These are phyloP conservation scores for Meloidogyne floridensis DNA, from an alignment of 1,140 invertebrate genomes.

Conservation along the genomic window DNA sequence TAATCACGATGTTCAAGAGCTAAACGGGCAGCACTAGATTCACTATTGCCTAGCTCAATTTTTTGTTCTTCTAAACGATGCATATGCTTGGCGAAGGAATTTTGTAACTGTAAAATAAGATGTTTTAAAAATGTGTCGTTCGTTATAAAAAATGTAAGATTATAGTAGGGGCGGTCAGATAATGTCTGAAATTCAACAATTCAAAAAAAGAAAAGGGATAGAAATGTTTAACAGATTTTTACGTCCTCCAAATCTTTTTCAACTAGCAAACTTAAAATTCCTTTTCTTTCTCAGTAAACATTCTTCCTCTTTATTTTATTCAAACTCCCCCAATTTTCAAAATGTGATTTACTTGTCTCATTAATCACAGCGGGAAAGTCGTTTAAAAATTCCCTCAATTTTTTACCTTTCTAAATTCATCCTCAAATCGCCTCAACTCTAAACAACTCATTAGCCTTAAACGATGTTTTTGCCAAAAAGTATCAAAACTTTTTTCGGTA, in stretches of 20 bases:
- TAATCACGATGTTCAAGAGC: slow-evolving; percentile 54
- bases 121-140: neutral
- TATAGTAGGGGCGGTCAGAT: neutral
- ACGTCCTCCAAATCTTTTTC: too few relatives aligned
- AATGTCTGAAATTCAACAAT: too few relatives aligned
- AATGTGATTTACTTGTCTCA: too few relatives aligned
- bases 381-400: neutral
- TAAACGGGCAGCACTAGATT: slow-evolving; percentile 45
- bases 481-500: slow-evolving; percentile 87
- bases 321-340: too few relatives aligned
- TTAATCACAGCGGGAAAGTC: too few relatives aligned
- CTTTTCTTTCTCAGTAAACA: too few relatives aligned
- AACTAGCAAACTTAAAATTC: too few relatives aligned
- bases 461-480: slow-evolving; percentile 88
- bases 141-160: neutral
- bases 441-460: slow-evolving; percentile 83
- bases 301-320: too few relatives aligned
- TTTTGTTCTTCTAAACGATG: slow-evolving; percentile 64
- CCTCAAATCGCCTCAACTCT: slow-evolving; percentile 83
- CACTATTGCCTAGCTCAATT: slow-evolving; percentile 60
- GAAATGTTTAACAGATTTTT: too few relatives aligned
- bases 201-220: too few relatives aligned
- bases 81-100: slow-evolving; percentile 64
- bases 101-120: slow-evolving; percentile 61
- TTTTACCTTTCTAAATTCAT: slow-evolving; percentile 78